These are phyloP conservation scores for Helostoma temminkii DNA, from an alignment of 2,797 vertebrate species.

Conservation along the genomic window DNA sequence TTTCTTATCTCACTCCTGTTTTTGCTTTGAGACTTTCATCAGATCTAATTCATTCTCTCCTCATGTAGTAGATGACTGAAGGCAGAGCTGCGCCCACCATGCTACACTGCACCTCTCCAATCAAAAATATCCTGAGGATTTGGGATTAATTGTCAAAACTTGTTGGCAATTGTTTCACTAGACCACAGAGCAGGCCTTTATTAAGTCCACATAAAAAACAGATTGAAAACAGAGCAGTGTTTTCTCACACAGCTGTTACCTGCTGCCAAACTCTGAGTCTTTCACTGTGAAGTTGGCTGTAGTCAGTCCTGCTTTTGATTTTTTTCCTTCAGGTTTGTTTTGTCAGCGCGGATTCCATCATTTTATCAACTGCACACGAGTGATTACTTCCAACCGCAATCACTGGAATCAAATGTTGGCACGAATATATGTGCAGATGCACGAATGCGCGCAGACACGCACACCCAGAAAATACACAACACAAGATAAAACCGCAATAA, in stretches of 20 bases:
- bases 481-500: slow-evolving; percentile 47
- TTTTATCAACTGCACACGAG: slow-evolving; percentile 46
- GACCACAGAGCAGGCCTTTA: slow-evolving; percentile 5
- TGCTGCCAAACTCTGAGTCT: no score
- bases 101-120: slow-evolving; percentile 36
- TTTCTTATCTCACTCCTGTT: slow-evolving; percentile 9
- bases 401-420: slow-evolving; percentile 64
- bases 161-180: slow-evolving; percentile 22
- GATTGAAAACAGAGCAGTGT: neutral
- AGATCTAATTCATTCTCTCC: slow-evolving; percentile 18
- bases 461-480: slow-evolving; percentile 21
- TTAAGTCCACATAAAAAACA: no score
- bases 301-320: slow-evolving; percentile 12
- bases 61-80: slow-evolving; percentile 1
- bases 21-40: slow-evolving; percentile 26
- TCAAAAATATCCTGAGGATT: slow-evolving; percentile 35
- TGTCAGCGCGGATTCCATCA: slow-evolving; percentile 21
- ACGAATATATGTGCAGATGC: slow-evolving; percentile 36
- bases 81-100: slow-evolving; percentile 13
- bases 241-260: slow-evolving; percentile 12
- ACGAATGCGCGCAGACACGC: neutral
- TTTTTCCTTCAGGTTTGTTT: slow-evolving; percentile 24
- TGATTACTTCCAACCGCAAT: slow-evolving; percentile 64
- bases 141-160: slow-evolving; percentile 43
- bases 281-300: slow-evolving; percentile 27